These are phyloP conservation scores for Onychomys leucogaster DNA, from an alignment of 2,797 vertebrate species.

Conservation along the genomic window DNA sequence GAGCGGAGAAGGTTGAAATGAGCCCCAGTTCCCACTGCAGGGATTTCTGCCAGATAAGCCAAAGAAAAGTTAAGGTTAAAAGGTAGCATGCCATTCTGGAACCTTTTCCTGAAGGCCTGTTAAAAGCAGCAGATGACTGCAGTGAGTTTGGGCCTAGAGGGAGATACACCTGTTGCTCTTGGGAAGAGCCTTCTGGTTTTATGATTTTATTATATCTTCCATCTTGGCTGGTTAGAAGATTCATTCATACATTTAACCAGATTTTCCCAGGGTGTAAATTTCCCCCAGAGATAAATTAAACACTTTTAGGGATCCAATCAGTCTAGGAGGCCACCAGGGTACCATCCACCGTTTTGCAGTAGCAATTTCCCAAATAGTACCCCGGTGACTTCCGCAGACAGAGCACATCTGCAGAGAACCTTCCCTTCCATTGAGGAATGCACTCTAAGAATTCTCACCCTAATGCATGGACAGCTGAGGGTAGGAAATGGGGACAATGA, in stretches of 20 bases:
- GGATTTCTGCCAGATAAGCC: background rate
- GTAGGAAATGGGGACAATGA: background rate
- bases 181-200: constrained; percentile 54
- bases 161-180: constrained; percentile 24
- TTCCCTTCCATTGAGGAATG: background rate
- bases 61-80: background rate
- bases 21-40: background rate
- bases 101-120: background rate
- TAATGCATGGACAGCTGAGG: background rate
- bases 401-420: constrained; percentile 50
- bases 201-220: constrained; percentile 74
- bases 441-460: background rate
- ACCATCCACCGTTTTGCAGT: constrained; percentile 70
- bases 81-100: background rate
- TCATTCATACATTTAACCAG: constrained; percentile 78
- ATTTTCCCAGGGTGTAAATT: constrained; percentile 78
- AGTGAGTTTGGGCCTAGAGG: background rate
- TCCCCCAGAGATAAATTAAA: constrained; percentile 79
- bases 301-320: constrained; percentile 78
- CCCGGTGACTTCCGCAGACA: constrained; percentile 66
- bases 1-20: background rate
- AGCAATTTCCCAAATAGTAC: constrained; percentile 78
- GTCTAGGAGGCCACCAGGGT: constrained; percentile 78
- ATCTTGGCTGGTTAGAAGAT: constrained; percentile 77
- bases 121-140: background rate